phyloP scores from a whole-genome alignment of 2,797 vertebrate genomes.

The Chelon auratus region DNA sequence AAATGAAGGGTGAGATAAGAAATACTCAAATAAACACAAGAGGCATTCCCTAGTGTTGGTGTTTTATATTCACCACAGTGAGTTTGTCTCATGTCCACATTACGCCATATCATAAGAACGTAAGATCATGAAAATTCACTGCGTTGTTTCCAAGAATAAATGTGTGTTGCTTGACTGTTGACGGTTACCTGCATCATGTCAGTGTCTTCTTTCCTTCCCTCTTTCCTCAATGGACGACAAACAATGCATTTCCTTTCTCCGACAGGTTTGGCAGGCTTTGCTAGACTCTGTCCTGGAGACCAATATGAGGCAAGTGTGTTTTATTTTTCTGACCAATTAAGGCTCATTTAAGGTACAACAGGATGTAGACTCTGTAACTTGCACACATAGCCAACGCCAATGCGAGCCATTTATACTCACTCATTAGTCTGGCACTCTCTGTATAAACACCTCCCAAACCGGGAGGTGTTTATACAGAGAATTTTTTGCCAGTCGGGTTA shows the following conservation, averaged over 20 bases:
- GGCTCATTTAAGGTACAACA: no score
- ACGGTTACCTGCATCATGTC: neutral
- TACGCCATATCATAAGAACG: neutral
- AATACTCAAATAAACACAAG: neutral
- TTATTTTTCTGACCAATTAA: neutral
- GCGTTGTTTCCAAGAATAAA: neutral
- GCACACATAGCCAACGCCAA: no score
- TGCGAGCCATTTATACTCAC: no score
- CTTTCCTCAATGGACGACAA: neutral
- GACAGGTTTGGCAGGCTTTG: slow-evolving; percentile 85
- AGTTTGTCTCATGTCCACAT: neutral
- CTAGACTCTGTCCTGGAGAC: slow-evolving; percentile 85
- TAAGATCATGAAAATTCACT: neutral
- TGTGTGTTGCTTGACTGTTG: neutral
- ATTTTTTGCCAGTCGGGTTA: no score
- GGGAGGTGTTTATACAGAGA: no score
- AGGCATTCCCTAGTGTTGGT: neutral
- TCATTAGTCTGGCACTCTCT: no score
- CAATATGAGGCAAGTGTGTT: slow-evolving; percentile 81
- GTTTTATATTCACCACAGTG: neutral
- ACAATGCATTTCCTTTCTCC: slow-evolving; percentile 11
- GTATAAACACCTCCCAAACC: no score
- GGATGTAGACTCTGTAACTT: no score
- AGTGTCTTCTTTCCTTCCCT: neutral
- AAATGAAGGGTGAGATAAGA: slow-evolving; percentile 93